Base-by-base conservation (phyloP, 2,113 vertebrate species). In the Puffinus mauretanicus region DNA sequence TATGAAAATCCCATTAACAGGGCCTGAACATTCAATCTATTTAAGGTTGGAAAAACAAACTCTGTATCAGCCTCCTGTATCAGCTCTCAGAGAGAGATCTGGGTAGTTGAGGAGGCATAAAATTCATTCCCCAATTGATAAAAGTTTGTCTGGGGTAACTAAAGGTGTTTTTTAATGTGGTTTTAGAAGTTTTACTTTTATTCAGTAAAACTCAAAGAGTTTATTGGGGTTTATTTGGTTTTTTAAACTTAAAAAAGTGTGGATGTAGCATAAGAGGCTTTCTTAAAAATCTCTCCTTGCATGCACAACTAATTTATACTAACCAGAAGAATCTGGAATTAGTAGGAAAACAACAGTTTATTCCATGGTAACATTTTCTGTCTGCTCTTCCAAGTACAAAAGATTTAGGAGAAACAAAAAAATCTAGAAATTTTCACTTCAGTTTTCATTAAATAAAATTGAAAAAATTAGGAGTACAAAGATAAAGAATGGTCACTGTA, bases 111-210 rank as follows among this genome's bases (percentile, higher is more conserved):
- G 22, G 24, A 61, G 5, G 16, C 24, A 52, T 11, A 55, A 70
- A 38, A 66, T 27, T 77, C 2, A 49, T 76, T 54, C 25, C 12
- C 1, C 3, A 9, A 4, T 16, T 66, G n/a, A 12, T 17, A 29
- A 36, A 86, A 51, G 2, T 52, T 83, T 72, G 5, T 55, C 38
- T 32, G 7, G 6, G 3, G 18, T 44, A 69, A 29, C 4, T 27
- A 80, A 9, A 16, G 3, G 4, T 4, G 0, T 0, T 0, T 1
- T 42, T 75, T 55, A 10, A 34, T 27, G 6, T 46, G 44, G 44
- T 46, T 46, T 17, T 46, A 46, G 16, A 46, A 18, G 44, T 46
- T 46, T 46, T 46, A 46, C 44, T 46, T 46, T 46, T 46, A 46
- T 46, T 46, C 7, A 64, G 13, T 38, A 82, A 60, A 67, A 38